Conservation (phyloP, 2,113 vertebrate genomes). For the Amazona guildingii region DNA sequence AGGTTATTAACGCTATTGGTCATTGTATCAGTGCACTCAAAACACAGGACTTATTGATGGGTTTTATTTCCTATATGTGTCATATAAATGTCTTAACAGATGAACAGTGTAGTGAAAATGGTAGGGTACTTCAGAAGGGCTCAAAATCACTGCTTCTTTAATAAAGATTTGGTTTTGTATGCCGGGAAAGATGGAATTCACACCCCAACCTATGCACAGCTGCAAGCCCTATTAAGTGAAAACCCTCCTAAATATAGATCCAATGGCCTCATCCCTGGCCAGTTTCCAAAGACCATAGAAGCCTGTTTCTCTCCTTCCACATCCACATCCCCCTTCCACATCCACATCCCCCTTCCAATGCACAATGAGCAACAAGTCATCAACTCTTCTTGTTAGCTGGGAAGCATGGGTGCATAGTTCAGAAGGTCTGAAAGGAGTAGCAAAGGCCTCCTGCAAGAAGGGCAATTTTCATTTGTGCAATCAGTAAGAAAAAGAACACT, state of each 20-base stretch:
- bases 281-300: slow-evolving; percentile 42
- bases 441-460: not conserved
- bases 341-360: not conserved
- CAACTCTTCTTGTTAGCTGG: not conserved
- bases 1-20: slow-evolving; percentile 60
- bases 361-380: not conserved
- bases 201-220: slow-evolving; percentile 66
- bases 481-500: slow-evolving; percentile 30
- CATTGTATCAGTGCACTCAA: slow-evolving; percentile 55
- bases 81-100: slow-evolving; percentile 77
- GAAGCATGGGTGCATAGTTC: not conserved
- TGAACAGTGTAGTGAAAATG: slow-evolving; percentile 63
- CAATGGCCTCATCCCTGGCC: slow-evolving; percentile 61
- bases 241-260: slow-evolving; percentile 64
- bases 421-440: not conserved
- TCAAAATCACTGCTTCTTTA: slow-evolving; percentile 54
- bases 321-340: slow-evolving; percentile 4
- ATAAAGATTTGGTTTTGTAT: slow-evolving; percentile 58
- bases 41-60: slow-evolving; percentile 54
- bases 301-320: slow-evolving; percentile 39
- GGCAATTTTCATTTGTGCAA: not conserved
- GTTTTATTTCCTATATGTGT: slow-evolving; percentile 75
- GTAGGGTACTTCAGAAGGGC: slow-evolving; percentile 40
- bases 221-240: slow-evolving; percentile 66
- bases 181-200: slow-evolving; percentile 56